Percentiles rank a stretch among this genome's conserved stretches.
Evolutionary conservation across 2,888 invertebrate species (phyloP).

Genomic region (Calameuta filiformis): DNA sequence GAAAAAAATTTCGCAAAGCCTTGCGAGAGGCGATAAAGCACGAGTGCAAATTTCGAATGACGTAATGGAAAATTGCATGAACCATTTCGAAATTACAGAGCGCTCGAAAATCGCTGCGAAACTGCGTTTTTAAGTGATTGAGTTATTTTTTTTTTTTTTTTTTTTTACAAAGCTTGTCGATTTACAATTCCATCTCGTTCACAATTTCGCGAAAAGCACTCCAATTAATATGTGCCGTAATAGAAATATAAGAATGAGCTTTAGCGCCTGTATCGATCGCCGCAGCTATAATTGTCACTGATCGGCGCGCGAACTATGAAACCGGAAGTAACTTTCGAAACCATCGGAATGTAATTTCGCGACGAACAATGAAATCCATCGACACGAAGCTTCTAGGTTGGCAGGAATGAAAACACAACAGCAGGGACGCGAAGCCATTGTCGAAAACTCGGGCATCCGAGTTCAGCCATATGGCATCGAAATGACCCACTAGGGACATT

Average conservation of each 20-base stretch:
- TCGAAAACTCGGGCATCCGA: constrained; percentile 41
- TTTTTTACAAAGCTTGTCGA: background rate
- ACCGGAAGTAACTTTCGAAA: background rate
- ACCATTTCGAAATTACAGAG: background rate
- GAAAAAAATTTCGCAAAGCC: too few species aligned
- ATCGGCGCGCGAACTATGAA: background rate
- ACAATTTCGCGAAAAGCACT: background rate
- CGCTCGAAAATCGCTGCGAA: background rate
- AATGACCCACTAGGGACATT: constrained; percentile 39
- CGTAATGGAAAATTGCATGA: background rate
- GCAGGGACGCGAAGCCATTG: constrained; percentile 31
- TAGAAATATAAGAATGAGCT: background rate
- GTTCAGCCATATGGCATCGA: constrained; percentile 51
- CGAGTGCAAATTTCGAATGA: background rate
- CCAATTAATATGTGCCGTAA: background rate
- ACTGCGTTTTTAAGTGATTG: background rate
- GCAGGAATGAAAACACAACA: background rate
- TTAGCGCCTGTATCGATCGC: background rate
- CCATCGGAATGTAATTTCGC: background rate
- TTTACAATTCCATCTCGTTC: background rate
- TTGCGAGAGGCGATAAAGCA: too few species aligned
- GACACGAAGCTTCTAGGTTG: background rate
- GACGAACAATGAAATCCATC: background rate
- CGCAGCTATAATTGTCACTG: background rate
- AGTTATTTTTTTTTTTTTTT: too few species aligned